phyloP scores from a whole-genome alignment of 2,888 invertebrate species.

The Zygaena filipendulae region DNA sequence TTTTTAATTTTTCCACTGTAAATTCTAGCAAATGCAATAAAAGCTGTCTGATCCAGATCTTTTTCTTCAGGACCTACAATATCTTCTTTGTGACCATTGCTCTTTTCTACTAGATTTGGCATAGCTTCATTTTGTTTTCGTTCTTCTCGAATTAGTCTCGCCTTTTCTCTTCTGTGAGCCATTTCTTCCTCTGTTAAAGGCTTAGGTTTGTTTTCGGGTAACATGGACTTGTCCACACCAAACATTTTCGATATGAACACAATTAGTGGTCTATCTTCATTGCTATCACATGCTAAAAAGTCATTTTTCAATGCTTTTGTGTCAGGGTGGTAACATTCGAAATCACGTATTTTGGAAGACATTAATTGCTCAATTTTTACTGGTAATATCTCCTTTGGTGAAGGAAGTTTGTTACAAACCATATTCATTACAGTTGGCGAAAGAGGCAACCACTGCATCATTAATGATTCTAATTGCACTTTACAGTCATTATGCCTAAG shows the following conservation, averaged over 20 bases:
- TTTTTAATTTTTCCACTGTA: slow-evolving; percentile 86
- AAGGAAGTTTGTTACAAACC: slow-evolving; percentile 84
- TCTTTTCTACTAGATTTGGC: slow-evolving; percentile 28
- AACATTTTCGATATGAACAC: slow-evolving; percentile 93
- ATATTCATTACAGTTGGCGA: slow-evolving; percentile 84
- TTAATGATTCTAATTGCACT: slow-evolving; percentile 82
- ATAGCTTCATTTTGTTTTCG: slow-evolving; percentile 41
- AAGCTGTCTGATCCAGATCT: slow-evolving; percentile 70
- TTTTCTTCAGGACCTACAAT: slow-evolving; percentile 31
- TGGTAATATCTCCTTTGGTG: slow-evolving; percentile 78
- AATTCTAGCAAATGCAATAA: slow-evolving; percentile 93
- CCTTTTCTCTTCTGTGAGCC: slow-evolving; percentile 72
- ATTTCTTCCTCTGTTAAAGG: slow-evolving; percentile 81
- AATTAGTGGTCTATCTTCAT: slow-evolving; percentile 73
- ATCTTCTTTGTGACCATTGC: slow-evolving; percentile 57
- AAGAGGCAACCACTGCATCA: slow-evolving; percentile 91
- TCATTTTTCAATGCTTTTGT: slow-evolving; percentile 78
- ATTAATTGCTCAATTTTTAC: slow-evolving; percentile 87
- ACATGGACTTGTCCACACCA: slow-evolving; percentile 75
- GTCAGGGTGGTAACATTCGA: slow-evolving; percentile 73
- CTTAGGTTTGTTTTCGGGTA: slow-evolving; percentile 85
- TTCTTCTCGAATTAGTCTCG: slow-evolving; percentile 73
- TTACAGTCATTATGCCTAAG: slow-evolving; percentile 81
- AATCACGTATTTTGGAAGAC: slow-evolving; percentile 75
- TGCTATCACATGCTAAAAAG: slow-evolving; percentile 75